Conservation (phyloP, 2,888 invertebrate species). For the Boloria euphrosyne region DNA sequence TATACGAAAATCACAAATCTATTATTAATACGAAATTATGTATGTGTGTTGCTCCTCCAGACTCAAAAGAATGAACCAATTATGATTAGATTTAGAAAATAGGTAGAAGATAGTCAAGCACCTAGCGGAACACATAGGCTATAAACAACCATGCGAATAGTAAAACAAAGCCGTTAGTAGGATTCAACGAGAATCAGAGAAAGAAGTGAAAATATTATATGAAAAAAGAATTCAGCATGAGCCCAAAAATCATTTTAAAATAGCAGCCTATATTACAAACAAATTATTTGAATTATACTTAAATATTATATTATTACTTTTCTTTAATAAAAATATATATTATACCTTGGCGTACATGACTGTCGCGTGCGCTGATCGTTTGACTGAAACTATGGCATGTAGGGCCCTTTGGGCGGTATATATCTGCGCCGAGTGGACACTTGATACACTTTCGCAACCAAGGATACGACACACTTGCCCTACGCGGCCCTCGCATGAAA, state of each 20-base stretch:
- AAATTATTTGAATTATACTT: not conserved
- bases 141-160: no score
- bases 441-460: slow-evolving; percentile 75
- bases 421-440: slow-evolving; percentile 58
- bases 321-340: slow-evolving; percentile 7
- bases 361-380: slow-evolving; percentile 59
- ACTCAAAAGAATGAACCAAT: no score
- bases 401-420: slow-evolving; percentile 47
- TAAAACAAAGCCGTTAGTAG: no score
- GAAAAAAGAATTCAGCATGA: no score
- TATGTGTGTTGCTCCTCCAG: not conserved
- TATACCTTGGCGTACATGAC: slow-evolving; percentile 75
- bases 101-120: no score
- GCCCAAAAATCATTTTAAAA: no score
- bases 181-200: no score
- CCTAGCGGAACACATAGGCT: no score
- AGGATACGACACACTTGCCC: slow-evolving; percentile 50
- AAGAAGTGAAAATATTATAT: no score
- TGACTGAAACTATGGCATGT: slow-evolving; percentile 57
- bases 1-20: not conserved
- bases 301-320: not conserved
- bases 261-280: no score
- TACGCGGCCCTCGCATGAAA: slow-evolving; percentile 43
- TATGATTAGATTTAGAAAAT: no score
- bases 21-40: not conserved